Evolutionary conservation across 1,140 invertebrate genomes (phyloP).

Genomic region (Stegodyphus dumicola): DNA sequence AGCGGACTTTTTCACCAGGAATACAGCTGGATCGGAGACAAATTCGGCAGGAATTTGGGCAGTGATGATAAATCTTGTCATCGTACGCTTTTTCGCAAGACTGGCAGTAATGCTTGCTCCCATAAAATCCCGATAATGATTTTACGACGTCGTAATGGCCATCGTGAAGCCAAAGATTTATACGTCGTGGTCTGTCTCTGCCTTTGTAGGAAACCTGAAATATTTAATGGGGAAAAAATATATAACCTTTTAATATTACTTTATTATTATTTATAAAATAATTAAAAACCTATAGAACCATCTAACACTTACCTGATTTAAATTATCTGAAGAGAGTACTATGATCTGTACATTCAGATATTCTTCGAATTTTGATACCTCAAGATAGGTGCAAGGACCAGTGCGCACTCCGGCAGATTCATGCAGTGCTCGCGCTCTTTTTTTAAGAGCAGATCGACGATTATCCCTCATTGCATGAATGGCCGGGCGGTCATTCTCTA

Average conservation of each 20-base stretch:
- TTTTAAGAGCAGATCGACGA: background rate
- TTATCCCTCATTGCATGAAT: background rate
- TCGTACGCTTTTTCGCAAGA: background rate
- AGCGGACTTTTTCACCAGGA: background rate
- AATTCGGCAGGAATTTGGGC: background rate
- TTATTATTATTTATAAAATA: too few relatives aligned
- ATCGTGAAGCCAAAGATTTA: background rate
- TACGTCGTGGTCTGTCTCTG: background rate
- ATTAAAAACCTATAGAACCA: background rate
- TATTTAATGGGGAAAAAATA: background rate
- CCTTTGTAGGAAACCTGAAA: constrained; percentile 10
- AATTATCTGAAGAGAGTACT: background rate
- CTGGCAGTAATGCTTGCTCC: background rate
- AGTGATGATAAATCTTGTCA: background rate
- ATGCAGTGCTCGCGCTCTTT: background rate
- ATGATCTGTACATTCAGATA: background rate
- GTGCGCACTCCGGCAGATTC: background rate
- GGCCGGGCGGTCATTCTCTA: background rate
- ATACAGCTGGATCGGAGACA: background rate
- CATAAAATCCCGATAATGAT: background rate
- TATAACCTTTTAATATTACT: background rate
- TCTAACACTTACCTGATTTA: background rate
- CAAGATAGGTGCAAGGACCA: background rate
- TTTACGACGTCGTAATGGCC: background rate
- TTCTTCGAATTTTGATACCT: background rate